Base-by-base conservation (phyloP, 2,888 invertebrate genomes). In the Dorcus hopei region DNA sequence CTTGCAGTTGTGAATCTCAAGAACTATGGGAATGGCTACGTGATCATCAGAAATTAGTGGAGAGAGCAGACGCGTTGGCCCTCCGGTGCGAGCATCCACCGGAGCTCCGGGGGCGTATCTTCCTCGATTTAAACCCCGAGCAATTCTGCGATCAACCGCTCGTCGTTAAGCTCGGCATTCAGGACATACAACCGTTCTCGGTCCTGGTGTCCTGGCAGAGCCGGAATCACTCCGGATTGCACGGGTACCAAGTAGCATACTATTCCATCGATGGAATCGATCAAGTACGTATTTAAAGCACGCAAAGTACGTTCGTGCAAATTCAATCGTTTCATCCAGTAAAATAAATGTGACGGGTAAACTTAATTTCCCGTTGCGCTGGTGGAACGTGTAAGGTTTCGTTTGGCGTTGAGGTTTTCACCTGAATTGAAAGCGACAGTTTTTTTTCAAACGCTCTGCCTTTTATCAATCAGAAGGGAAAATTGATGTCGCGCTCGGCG, bases 11-110 rank as follows among this genome's bases (percentile, higher is more conserved):
- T 77, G 92, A 94, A 75, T 87, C 93, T 59, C 91, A 93, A 79
- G 91, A 93, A 75, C 84, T 94, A 49, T 94, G 95, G 92, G 90
- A 90, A 80, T 96, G 95, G 95, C 83, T 95, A 74, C 84, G 91
- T 72, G 90, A 93, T 76, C 92, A 96, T 80, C 86, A 88, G 72
- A 93, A 93, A 80, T 83, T 90, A 58, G 81, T 89, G 33, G 75
- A 75, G 55, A 70, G 70, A 65, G 83, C 84, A 65, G 82, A 83
- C 68, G 85, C 85, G 70, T 77, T 80, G 60, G 81, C 84, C 62
- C 82, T 93, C 68, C 85, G 87, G 64, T 95, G 95, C 78, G 91
- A 92, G 76, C 88, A 91, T 71, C 94, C 94, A 0, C 87, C 89
- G 62, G 89, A 90, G 76, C 83, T 93, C 62, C 85, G 88, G 63